Evolutionary conservation across 2,888 invertebrate genomes (phyloP), one percentile per base, ranked within the genome.

Genomic region (Rhimphoctona megacephalus): DNA sequence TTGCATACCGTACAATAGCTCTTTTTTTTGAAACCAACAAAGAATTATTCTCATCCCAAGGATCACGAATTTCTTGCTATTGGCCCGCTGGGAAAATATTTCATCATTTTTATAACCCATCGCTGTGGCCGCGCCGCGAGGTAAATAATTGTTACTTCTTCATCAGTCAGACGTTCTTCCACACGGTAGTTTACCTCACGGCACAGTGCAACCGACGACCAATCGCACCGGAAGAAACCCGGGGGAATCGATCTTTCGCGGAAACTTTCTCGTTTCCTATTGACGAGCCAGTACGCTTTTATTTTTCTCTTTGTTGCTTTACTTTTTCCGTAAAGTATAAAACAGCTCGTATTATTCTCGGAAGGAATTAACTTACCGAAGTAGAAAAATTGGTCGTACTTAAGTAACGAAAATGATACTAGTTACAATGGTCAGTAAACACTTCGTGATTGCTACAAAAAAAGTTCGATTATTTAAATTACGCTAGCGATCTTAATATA

Each of bases 71-170:
- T 79, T 86, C 80, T 83, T 78, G 81, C 83, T 19, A 81, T 86
- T 86, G 67, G 77, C 86, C 83, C 77, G 86, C 83, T 86, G 86
- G 83, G 86, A 86, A 86, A 86, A 83, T 84, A 84, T 86, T 86
- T 84, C 78, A 86, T 84, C 64, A 36, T 77, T 86, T 70, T 77
- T 67, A 61, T 69, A 78, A 69, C 70, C 67, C 49, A n/a, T 39
- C 43, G 77, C 80, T 67, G 80, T 43, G 64, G 67, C 61, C 57
- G 76, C 39, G 74, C 66, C 39, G 46, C 52, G 74, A 73, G 61
- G 30, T 30, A 66, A 74, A 80, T 74, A 84, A 81, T 83, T 86
- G 86, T 86, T 86, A 84, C 86, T 86, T 86, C 86, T 84, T 86
- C 86, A 86, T 86, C 84, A 86, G 84, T 74, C 78, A 39, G 74